These are phyloP conservation scores for Hetaerina titia DNA, from an alignment of 2,888 invertebrate genomes.

Conservation along the genomic window DNA sequence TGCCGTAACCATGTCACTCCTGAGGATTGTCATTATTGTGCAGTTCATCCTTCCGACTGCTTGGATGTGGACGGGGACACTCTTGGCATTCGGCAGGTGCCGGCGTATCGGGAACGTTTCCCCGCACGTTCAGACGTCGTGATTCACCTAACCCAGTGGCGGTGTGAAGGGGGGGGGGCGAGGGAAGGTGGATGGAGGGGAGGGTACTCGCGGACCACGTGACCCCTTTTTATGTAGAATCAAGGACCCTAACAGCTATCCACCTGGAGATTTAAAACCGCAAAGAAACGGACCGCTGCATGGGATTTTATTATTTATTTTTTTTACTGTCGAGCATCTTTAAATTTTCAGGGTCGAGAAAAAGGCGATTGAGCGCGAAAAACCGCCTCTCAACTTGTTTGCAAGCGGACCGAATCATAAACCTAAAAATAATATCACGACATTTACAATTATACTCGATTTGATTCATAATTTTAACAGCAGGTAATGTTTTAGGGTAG, in stretches of 20 bases:
- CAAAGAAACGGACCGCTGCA: neutral
- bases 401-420: neutral
- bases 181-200: too few species aligned
- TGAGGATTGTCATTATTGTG: too few species aligned
- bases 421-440: neutral
- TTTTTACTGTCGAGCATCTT: neutral
- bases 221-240: neutral
- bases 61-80: too few species aligned
- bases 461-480: too few species aligned
- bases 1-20: too few species aligned
- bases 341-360: neutral
- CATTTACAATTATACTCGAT: neutral
- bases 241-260: neutral
- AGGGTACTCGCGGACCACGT: too few species aligned
- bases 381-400: neutral
- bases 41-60: too few species aligned
- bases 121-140: neutral
- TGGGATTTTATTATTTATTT: neutral
- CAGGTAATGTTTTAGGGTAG: too few species aligned
- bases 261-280: neutral
- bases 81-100: too few species aligned
- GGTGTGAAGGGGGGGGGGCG: too few species aligned
- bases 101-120: too few species aligned
- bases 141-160: neutral
- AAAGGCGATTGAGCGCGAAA: neutral